These are phyloP conservation scores for Drosophila pseudoobscura DNA, from an alignment of 1,140 invertebrate species.

Conservation along the genomic window DNA sequence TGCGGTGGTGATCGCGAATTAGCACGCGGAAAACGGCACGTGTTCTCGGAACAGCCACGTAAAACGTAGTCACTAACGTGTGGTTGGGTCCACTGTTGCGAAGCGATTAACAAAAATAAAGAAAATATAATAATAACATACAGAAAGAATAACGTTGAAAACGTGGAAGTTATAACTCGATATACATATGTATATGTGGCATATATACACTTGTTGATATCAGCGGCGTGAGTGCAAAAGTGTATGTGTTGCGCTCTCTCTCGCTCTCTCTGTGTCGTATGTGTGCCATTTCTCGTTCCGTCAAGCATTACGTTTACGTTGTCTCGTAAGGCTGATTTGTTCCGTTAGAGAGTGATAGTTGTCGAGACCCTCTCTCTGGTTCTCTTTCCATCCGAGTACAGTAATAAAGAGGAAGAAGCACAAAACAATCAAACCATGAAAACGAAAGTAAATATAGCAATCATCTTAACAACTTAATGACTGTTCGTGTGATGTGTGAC, in stretches of 20 bases:
- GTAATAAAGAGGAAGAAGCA: constrained; percentile 2
- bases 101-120: constrained; percentile 36
- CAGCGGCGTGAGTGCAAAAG: constrained; percentile 17
- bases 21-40: constrained; percentile 21
- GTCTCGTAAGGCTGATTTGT: constrained; percentile 32
- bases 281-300: constrained; percentile 14
- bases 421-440: constrained; percentile 66
- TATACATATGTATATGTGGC: background rate
- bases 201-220: constrained; percentile 56
- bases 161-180: constrained; percentile 51
- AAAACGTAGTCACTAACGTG: background rate
- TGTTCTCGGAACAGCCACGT: constrained; percentile 27
- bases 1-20: constrained; percentile 4
- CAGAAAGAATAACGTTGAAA: constrained; percentile 9
- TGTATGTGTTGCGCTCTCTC: background rate
- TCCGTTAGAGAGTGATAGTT: constrained; percentile 32
- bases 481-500: background rate
- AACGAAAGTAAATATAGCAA: constrained; percentile 77
- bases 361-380: background rate
- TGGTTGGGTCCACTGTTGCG: constrained; percentile 33
- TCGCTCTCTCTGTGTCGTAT: background rate
- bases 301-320: constrained; percentile 28
- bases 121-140: constrained; percentile 47
- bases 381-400: background rate
- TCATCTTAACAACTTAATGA: constrained; percentile 41